Evolutionary conservation across 2,113 vertebrate genomes (phyloP), one percentile per base, ranked within the genome.

Genomic region (Hymenochirus boettgeri): DNA sequence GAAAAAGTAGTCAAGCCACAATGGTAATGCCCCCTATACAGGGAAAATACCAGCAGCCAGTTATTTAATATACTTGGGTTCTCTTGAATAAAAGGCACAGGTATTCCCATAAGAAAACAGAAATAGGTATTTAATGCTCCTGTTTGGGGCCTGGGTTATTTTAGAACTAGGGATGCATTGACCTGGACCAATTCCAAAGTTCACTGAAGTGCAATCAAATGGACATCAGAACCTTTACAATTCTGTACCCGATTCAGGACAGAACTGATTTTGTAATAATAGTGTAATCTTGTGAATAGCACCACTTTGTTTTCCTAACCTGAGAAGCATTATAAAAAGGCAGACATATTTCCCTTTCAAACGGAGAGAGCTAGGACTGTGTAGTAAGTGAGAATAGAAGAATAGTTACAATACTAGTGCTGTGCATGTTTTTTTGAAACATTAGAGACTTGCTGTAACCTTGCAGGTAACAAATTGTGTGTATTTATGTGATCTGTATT

Each of bases 291-390:
- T 52, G 45, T 37, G 56, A 79, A 73, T 85, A 90, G 88, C 87
- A 90, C 88, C 86, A 83, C 74, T 78, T 83, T 42, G 71, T 70
- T 64, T 78, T 75, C 76, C 73, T 71, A 82, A 88, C 88, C 88
- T 90, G 88, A 90, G 88, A 85, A 82, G 70, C 73, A 59, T 80
- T 76, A 78, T 31, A 35, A 35, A 35, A 35, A 35, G 76, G 76
- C 74, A 71, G 79, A 69, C 76, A 56, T 70, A 70, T 79, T 86
- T 89, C 86, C 83, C 81, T 83, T 88, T 89, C 39, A 7, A n/a
- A n/a, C n/a, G n/a, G 77, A 59, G 33, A 69, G 47, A 45, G 31
- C 7, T 25, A 22, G 13, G 24, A 37, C 26, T 64, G 46, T 22
- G 21, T 27, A 35, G 29, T 46, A 56, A 22, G 10, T 69, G 53